Evolutionary conservation across 2,797 vertebrate genomes (phyloP), one percentile per base, ranked within the genome.

Genomic region (Otolemur crassicaudatus): DNA sequence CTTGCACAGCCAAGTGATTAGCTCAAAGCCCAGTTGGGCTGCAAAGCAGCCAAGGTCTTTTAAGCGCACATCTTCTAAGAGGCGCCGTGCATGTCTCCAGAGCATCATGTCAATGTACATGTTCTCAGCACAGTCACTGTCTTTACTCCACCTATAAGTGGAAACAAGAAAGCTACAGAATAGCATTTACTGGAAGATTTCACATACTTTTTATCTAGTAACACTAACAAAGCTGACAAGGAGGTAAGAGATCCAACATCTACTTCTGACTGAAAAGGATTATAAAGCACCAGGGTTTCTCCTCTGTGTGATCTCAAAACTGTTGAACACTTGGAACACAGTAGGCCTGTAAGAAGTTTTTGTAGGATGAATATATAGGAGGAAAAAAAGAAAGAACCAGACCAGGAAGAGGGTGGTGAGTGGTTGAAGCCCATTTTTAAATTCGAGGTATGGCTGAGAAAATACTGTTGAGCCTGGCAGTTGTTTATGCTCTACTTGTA

Each of bases 91-190:
- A 0, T 99, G 99, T 65, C 99, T 99, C 99, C 99, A 99, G 1
- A 99, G 99, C 99, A 99, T 99, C 99, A 99, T 99, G 91, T 99
- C 99, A 22, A 99, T 99, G 91, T 99, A 99, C 99, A 99, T 99
- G 98, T 99, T 99, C 98, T 99, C 99, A 0, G 99, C 99, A 93
- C 99, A 99, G 86, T 99, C 99, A 3, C 98, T 98, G 77, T 99
- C 99, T 67, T 99, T 99, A 97, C 99, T 99, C 99, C 98, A 99
- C 89, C 99, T 99, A 3, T n/a, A 86, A 89, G 79, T 17, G n/a
- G 70, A 73, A 63, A 91, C 20, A 92, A 87, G 77, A 61, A 63
- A 77, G 77, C 43, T 43, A 25, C 2, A 76, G 87, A 76, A 81
- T 31, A 53, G n/a, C 11, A 46, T 46, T 46, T 43, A 65, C 53